These are phyloP conservation scores for Galerucella nymphaeae DNA, from an alignment of 2,888 invertebrate species.

Conservation along the genomic window DNA sequence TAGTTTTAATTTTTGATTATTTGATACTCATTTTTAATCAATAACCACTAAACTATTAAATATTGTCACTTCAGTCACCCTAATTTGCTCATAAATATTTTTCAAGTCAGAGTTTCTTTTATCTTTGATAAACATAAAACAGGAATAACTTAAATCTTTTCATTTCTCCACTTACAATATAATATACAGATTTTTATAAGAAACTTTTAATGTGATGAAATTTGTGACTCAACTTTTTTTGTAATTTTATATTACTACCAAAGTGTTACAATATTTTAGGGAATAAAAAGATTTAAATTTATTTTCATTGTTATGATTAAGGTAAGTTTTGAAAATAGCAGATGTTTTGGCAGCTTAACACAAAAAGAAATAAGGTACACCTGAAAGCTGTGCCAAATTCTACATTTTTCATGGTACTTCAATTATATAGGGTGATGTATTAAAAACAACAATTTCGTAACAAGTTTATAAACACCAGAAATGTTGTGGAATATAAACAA, in stretches of 20 bases:
- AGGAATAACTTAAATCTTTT: slow-evolving; percentile 1
- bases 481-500: neutral
- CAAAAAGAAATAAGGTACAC: slow-evolving; percentile 11
- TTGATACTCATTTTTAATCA: neutral
- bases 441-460: neutral
- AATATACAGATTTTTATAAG: neutral
- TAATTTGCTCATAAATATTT: slow-evolving; percentile 12
- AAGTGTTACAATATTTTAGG: neutral
- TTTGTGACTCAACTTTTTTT: neutral
- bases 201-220: too few species aligned
- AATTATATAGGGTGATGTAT: slow-evolving; percentile 1
- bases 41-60: neutral
- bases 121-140: neutral
- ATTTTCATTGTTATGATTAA: slow-evolving; percentile 4
- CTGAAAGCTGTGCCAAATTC: slow-evolving; percentile 16
- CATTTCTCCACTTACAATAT: neutral
- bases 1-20: too few species aligned
- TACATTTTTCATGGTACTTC: slow-evolving; percentile 6
- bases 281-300: slow-evolving; percentile 14
- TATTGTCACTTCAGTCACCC: neutral
- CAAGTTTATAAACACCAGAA: neutral
- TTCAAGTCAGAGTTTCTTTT: slow-evolving; percentile 10
- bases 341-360: slow-evolving; percentile 22
- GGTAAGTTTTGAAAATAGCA: slow-evolving; percentile 16
- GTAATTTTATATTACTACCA: neutral